Base-by-base conservation (phyloP, 2,888 invertebrate species). In the Leptogaster cylindrica region DNA sequence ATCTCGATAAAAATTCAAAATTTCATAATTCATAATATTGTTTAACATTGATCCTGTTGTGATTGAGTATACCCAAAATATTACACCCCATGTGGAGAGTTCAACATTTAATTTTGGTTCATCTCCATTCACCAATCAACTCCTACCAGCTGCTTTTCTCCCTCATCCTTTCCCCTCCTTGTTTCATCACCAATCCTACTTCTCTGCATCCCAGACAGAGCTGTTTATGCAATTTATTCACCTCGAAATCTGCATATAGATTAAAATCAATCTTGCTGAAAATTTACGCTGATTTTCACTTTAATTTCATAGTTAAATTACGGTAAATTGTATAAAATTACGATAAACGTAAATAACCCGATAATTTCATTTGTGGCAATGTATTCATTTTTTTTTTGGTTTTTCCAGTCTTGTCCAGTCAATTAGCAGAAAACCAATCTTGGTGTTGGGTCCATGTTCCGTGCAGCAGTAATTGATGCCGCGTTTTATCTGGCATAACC, bases 271-370 rank as follows among this genome's bases (percentile, higher is more conserved):
- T 58, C 41, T 20, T 27, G 20, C 10, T n/a, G 31, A 28, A 18
- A 36, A 39, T 41, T 36, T 36, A 36, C 41, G 58, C 41, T 41
- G 41, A 58, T 58, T 58, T 58, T 58, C 58, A 58, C 58, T 41
- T 58, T 58, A 58, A 58, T 58, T 58, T 41, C 58, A 39, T 41
- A 58, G 39, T 39, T 39, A 58, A 58, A 58, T 58, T 58, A 58
- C 58, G 25, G 20, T 39, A 58, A 58, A 58, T 58, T 58, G 58
- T 41, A 58, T 39, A 58, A 58, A 58, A 39, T 39, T 39, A 25
- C 58, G 41, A 58, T 58, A 58, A 58, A 58, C 58, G 58, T 58
- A 58, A 58, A 58, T 58, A 39, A 58, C 58, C 41, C 14, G 52
- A 41, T 41, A 41, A 58, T 58, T 58, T 41, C 58, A 39, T 58